Percentiles rank a stretch among this genome's conserved stretches.
Conservation (phyloP, 1,140 invertebrate species). For the Heterodera carotae region DNA sequence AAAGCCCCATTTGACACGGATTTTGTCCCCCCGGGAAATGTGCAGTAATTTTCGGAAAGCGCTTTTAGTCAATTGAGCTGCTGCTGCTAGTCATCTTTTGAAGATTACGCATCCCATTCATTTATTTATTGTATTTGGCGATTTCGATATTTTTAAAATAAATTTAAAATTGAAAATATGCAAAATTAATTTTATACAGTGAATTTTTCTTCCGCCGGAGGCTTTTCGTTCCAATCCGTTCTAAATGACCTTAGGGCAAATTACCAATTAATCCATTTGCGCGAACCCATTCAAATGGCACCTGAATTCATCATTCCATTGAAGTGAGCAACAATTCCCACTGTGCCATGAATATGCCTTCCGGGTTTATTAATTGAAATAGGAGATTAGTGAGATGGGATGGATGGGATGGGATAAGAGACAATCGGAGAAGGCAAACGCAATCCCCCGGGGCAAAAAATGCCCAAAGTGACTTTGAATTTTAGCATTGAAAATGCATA, state of each 20-base stretch:
- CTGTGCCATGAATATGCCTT: background rate
- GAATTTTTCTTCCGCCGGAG: background rate
- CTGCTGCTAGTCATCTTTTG: background rate
- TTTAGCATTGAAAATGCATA: no score
- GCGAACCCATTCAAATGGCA: background rate
- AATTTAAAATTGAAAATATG: background rate
- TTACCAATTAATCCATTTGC: background rate
- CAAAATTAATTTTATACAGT: background rate
- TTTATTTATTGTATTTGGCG: background rate
- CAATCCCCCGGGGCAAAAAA: background rate
- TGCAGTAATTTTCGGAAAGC: background rate
- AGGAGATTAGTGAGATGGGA: background rate
- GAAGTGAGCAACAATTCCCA: background rate
- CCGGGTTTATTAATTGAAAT: background rate
- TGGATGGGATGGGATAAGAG: background rate
- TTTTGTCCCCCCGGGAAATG: background rate
- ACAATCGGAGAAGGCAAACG: background rate
- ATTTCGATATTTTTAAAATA: background rate
- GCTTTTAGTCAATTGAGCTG: background rate
- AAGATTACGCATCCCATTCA: no score
- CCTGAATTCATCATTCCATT: background rate
- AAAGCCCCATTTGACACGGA: conserved; percentile 2
- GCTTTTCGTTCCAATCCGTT: background rate
- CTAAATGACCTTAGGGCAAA: background rate
- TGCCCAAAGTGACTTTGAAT: no score